Evolutionary conservation across 2,113 vertebrate species (phyloP).

Genomic region (Salvelinus alpinus): DNA sequence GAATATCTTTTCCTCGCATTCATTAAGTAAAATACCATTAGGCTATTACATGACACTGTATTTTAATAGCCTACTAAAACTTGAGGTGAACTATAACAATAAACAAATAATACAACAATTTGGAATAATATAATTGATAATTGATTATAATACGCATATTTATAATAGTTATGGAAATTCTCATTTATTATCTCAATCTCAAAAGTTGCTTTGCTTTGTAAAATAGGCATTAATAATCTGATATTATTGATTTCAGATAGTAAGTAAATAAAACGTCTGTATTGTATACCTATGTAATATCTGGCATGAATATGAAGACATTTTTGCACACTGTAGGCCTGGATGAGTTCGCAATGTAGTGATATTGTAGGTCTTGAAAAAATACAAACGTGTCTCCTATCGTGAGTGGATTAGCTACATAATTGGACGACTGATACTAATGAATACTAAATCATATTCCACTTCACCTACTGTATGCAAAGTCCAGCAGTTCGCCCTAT

Average conservation of each 20-base stretch:
- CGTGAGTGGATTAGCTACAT: too few relatives aligned
- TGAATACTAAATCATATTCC: not conserved
- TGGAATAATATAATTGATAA: not conserved
- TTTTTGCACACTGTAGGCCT: too few relatives aligned
- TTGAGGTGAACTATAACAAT: not conserved
- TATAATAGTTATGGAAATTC: not conserved
- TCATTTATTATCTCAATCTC: not conserved
- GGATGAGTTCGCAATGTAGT: too few relatives aligned
- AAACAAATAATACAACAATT: not conserved
- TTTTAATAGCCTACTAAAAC: not conserved
- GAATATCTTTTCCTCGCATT: not conserved
- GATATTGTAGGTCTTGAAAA: too few relatives aligned
- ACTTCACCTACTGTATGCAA: not conserved
- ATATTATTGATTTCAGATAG: too few relatives aligned
- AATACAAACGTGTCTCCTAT: too few relatives aligned
- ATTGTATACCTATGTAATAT: too few relatives aligned
- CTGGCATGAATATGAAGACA: too few relatives aligned
- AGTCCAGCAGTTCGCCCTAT: slow-evolving; percentile 9
- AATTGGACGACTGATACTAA: too few relatives aligned
- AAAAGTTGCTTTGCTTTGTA: not conserved
- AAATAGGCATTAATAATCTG: too few relatives aligned
- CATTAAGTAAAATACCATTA: not conserved
- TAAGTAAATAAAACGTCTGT: too few relatives aligned
- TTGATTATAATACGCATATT: not conserved
- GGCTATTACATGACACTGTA: too few relatives aligned